Evolutionary conservation across 2,113 vertebrate species (phyloP), one percentile per base, ranked within the genome.

Genomic region (Pachycephala philippinensis): DNA sequence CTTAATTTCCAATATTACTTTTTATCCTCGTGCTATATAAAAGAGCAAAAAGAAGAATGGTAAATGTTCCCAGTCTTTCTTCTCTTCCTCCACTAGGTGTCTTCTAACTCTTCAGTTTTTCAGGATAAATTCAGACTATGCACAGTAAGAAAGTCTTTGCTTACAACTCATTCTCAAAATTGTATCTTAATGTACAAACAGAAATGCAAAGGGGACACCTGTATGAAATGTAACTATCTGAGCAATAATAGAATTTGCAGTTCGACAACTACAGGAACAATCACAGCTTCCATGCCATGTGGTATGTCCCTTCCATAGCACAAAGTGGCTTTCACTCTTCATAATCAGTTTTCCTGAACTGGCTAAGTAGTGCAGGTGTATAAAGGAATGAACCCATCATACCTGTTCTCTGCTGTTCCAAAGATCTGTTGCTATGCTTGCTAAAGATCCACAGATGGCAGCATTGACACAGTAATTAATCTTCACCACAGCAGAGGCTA

Each of bases 361-460:
- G 65, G 3, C 33, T 24, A 57, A 72, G 15, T 2, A 68, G 22
- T 20, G 18, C 30, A 80, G 23, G 10, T 69, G 5, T 30, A 24
- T 11, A 69, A 79, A 68, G 10, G 33, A 84, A 65, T 8, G 16
- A 76, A 39, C 23, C 33, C 15, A 9, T 15, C 28, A 37, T 6
- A 53, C 10, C 7, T 0, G 7, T 17, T 54, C 56, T n/a, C 49
- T 47, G 39, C 53, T 37, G 30, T 28, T 87, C 16, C 75, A 47
- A n/a, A 69, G 44, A 65, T 30, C 28, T 54, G 37, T 40, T 93
- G 89, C 72, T 92, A 50, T 96, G 76, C 70, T 49, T 42, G 22
- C 22, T 47, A n/a, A 27, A 50, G 74, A 87, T 61, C 95, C 3
- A 2, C 47, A 97, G 97, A 92, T 96, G 97, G 97, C 97, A 97